Base-by-base conservation (phyloP, 2,888 invertebrate species). In the Baccha elongata region DNA sequence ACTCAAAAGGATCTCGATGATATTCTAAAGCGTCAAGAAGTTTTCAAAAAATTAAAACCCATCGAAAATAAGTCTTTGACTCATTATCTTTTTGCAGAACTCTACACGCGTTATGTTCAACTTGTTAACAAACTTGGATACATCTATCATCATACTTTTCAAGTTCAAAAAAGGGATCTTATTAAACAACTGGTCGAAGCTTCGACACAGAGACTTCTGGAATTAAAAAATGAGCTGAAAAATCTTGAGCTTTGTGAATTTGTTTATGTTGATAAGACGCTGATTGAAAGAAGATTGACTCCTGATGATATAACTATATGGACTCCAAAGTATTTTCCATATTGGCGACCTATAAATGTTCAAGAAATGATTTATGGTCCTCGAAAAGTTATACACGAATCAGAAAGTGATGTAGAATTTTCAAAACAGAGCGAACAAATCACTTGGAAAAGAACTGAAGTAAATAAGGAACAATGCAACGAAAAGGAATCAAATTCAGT, bases 181-280 rank as follows among this genome's bases (percentile, higher is more conserved):
- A 86, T 91, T 1, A 84, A 86, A 32, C 74, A 81, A 1, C 81
- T 91, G 26, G 85, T 89, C 1, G 86, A 88, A 29, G 87, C 87
- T 32, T 87, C 89, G 3, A 85, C 87, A 0, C 85, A 87, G n/a
- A 87, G 93, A 44, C 88, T 94, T 69, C 88, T 92, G 29, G 92
- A 93, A 85, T 88, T 93, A 7, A 92, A 92, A 85, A 90, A 91
- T 23, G 91, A 92, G 85, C 86, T 94, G 2, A 91, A 92, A 67
- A 90, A 91, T 48, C 87, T 93, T 11, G 92, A 93, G 76, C 86
- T 91, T 3, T 92, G 91, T 7, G 93, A 94, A 86, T 93, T 92
- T 86, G 93, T 94, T 76, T 95, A 94, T 89, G 92, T 94, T 46
- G 95, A 96, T 87, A 93, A 94, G 85, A 91, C 92, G 6, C 88